Base-by-base conservation (phyloP, 1,140 invertebrate species). In the Lysiphlebus fabarum region DNA sequence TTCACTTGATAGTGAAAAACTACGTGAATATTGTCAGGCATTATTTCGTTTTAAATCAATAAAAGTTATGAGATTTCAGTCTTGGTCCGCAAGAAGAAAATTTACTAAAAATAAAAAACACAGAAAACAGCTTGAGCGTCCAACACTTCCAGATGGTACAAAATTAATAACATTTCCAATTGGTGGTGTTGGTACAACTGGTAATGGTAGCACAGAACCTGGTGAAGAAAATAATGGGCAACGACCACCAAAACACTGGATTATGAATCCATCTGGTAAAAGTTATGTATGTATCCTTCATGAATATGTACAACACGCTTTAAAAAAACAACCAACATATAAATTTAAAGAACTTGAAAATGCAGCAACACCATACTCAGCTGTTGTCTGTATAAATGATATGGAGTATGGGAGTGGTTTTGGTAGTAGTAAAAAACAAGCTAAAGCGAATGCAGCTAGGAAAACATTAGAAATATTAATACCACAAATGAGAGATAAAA, bases 231-330 rank as follows among this genome's bases (percentile, higher is more conserved):
- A 64, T 7, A 70, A 72, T 11, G 75, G 74, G 12, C 75, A 75
- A 61, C 76, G 77, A 65, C 78, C 73, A 44, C 84, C 86, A 33
- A 89, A 90, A 62, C 90, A 93, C 73, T 94, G 91, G 89, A 90
- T 93, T 58, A 92, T 95, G 87, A 94, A 95, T 80, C 91, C 92
- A 26, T 90, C 91, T 70, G 91, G 91, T n/a, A 93, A 93, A 76
- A 93, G 90, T 68, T 95, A 92, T 71, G 90, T 98, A n/a, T 96
- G 94, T 70, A 96, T 97, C 72, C 83, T 98, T 54, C 95, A 98
- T 71, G 95, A 98, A 78, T 98, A 97, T 81, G 91, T 96, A 34
- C 93, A 96, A 66, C 91, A 95, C 73, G 92, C 93, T 8, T 79
- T 96, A 53, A 92, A 94, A 74, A 92, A 93, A 58, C 93, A 97